Base-by-base conservation (phyloP, 2,797 vertebrate genomes). In the Margarornis squamiger region DNA sequence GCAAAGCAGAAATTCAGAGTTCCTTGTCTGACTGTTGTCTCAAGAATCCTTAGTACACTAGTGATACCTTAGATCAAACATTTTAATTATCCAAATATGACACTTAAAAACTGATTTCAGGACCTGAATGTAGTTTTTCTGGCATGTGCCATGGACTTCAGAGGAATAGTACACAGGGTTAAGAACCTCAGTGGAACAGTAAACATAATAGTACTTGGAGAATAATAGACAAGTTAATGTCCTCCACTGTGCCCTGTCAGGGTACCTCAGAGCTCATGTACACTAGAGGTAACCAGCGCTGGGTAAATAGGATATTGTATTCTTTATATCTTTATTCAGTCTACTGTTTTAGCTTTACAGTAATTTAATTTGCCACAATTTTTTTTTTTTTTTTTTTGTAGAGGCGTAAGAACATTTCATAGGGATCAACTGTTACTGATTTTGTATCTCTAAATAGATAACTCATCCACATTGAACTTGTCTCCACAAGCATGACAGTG, bases 371-470 rank as follows among this genome's bases (percentile, higher is more conserved):
- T 98, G 74, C 95, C 62, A 52, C 81, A 96, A 96, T 90, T 96
- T 93, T 55, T 52, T 30, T 51, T 16, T 90, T 54, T 96, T 43
- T 95, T 73, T 61, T 77, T 96, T 67, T 67, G 22, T 67, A 97
- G 95, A 98, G 95, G 78, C 97, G 97, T 95, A 75, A 97, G 94
- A 97, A 98, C 91, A 96, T 98, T 98, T 98, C 70, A 95, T 90
- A 97, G 96, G 94, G 97, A 97, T 98, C 96, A 97, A 93, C 94
- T 98, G 98, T 97, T 97, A 97, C 96, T 98, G 98, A 98, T 98
- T 99, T 98, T 96, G 98, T 98, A 98, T 98, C 98, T 98, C 98
- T 98, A 98, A 98, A 97, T 96, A 99, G 98, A 98, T 98, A 99
- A 98, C 98, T 99, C 97, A 98, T 98, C 98, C 91, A 94, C 98